Conservation (phyloP, 2,888 invertebrate species). For the Platerodrilus igneus region DNA sequence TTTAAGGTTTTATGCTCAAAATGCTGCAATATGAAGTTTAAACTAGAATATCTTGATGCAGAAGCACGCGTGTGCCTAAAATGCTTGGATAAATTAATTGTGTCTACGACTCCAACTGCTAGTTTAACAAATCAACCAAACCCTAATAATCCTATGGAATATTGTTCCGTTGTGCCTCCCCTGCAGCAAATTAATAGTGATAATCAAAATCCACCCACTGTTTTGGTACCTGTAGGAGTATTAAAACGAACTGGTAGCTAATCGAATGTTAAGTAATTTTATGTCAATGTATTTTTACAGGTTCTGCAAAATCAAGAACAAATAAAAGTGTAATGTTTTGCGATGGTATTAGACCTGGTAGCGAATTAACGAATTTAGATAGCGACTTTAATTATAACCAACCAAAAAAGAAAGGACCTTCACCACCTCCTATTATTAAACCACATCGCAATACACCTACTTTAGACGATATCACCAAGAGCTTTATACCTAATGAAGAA, state of each 20-base stretch:
- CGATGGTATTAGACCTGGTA: conserved; percentile 83
- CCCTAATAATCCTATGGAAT: conserved; percentile 84
- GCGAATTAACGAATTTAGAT: conserved; percentile 77
- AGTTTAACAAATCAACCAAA: conserved; percentile 57
- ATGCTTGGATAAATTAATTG: conserved; percentile 58
- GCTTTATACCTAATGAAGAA: conserved; percentile 54
- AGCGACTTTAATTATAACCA: conserved; percentile 50
- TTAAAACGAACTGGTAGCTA: conserved; percentile 70
- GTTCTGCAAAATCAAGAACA: conserved; percentile 51
- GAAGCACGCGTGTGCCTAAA: conserved; percentile 74
- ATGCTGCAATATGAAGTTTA: conserved; percentile 69
- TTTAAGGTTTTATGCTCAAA: conserved; percentile 70
- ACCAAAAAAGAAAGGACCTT: conserved; percentile 22
- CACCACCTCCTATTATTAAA: conserved; percentile 13
- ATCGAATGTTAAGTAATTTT: no score
- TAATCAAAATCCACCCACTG: conserved; percentile 58
- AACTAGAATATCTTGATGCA: conserved; percentile 67
- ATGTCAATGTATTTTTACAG: conserved; percentile 32
- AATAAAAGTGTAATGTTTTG: conserved; percentile 82
- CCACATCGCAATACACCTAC: conserved; percentile 41
- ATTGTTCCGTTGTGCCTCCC: conserved; percentile 79
- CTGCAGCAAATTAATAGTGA: conserved; percentile 62
- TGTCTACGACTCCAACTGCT: conserved; percentile 28
- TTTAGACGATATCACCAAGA: conserved; percentile 51
- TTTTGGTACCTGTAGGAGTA: conserved; percentile 83